Evolutionary conservation across 2,113 vertebrate genomes (phyloP).

Genomic region (Solea senegalensis): DNA sequence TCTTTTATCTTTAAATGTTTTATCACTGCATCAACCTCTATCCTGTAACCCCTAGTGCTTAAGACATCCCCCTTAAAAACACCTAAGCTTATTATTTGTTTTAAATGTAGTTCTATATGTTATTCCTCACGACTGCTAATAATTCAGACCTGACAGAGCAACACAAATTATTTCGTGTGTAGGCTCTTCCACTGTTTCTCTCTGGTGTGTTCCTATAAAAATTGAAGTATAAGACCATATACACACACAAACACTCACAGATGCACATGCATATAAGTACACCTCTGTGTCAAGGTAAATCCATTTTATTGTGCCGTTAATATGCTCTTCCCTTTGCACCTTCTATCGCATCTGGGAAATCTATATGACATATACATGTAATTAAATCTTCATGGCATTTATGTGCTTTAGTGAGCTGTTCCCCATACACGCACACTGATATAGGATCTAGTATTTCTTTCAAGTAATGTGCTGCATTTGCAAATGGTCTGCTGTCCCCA

Average conservation of each 20-base stretch:
- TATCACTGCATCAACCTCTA: no score
- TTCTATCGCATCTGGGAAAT: slow-evolving; percentile 39
- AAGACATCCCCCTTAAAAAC: neutral
- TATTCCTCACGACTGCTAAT: neutral
- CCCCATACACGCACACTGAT: neutral
- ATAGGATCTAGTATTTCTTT: neutral
- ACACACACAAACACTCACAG: neutral
- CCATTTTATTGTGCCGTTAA: slow-evolving; percentile 38
- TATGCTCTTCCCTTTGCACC: slow-evolving; percentile 16
- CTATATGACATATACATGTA: slow-evolving; percentile 24
- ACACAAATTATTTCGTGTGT: no score
- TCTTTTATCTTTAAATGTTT: no score
- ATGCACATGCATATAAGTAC: neutral
- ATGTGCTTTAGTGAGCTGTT: slow-evolving; percentile 1
- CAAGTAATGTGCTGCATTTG: neutral
- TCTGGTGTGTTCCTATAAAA: neutral
- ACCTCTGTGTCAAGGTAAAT: slow-evolving; percentile 36
- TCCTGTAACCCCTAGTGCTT: no score
- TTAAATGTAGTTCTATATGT: neutral
- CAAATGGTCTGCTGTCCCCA: slow-evolving; percentile 15
- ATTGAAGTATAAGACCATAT: neutral
- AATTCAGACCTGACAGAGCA: neutral
- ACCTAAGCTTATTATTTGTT: neutral
- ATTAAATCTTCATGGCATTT: slow-evolving; percentile 24
- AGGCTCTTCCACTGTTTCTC: no score